Evolutionary conservation across 2,888 invertebrate genomes (phyloP).

Genomic region (Spilarctia lutea): DNA sequence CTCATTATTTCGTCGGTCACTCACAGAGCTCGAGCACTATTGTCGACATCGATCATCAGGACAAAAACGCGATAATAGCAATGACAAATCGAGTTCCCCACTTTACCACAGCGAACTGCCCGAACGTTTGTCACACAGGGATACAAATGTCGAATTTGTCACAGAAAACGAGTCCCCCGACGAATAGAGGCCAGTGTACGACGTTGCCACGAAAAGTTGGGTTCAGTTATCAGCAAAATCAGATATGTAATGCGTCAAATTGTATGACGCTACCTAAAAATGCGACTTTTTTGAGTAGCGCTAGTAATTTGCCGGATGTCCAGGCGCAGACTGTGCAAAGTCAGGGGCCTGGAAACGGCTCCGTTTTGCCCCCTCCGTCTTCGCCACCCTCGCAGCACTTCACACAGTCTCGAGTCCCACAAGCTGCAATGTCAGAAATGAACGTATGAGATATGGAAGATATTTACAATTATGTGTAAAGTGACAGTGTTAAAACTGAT

Average conservation of each 20-base stretch:
- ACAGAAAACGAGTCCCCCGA: conserved; percentile 80
- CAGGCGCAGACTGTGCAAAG: conserved; percentile 82
- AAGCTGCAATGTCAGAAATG: conserved; percentile 96
- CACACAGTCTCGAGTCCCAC: conserved; percentile 88
- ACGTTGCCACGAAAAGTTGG: conserved; percentile 83
- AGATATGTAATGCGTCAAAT: conserved; percentile 80
- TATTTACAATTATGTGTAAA: conserved; percentile 87
- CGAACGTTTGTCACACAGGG: conserved; percentile 87
- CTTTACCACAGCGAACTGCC: conserved; percentile 81
- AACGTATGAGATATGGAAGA: conserved; percentile 92
- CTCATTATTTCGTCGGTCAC: conserved; percentile 92
- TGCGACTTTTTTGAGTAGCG: conserved; percentile 81
- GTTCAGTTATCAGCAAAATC: conserved; percentile 80
- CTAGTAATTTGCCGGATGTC: conserved; percentile 81
- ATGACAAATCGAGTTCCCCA: conserved; percentile 83
- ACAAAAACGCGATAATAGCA: conserved; percentile 83
- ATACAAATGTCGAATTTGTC: conserved; percentile 85
- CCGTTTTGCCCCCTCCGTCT: conserved; percentile 68
- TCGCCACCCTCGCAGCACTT: conserved; percentile 80
- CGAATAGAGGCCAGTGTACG: conserved; percentile 79
- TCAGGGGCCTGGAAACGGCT: conserved; percentile 77
- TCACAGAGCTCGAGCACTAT: conserved; percentile 94
- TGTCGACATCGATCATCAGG: conserved; percentile 94
- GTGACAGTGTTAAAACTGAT: conserved; percentile 64
- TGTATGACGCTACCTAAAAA: conserved; percentile 89